Evolutionary conservation across 1,140 invertebrate genomes (phyloP).

Genomic region (Calephelis nemesis): DNA sequence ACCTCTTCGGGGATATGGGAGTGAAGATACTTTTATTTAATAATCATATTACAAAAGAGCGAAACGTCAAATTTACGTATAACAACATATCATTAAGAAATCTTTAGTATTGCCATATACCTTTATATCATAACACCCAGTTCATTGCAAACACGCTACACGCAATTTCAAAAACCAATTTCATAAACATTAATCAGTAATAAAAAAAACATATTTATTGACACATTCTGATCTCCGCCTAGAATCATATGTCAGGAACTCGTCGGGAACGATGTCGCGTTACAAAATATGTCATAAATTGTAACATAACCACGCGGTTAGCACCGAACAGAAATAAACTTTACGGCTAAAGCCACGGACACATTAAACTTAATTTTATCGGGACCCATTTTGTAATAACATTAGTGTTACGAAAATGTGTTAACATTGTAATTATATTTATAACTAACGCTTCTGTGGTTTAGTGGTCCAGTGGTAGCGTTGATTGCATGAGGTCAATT

Average conservation of each 20-base stretch:
- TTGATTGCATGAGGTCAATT: no score
- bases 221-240: neutral
- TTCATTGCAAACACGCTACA: neutral
- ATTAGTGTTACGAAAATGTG: constrained; percentile 16
- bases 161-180: neutral
- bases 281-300: constrained; percentile 39
- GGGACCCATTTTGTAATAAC: neutral
- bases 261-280: constrained; percentile 16
- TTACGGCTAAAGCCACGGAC: constrained; percentile 8
- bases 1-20: no score
- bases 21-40: no score
- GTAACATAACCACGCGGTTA: constrained; percentile 35
- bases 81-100: no score
- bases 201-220: neutral
- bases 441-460: no score
- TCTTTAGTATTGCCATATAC: no score
- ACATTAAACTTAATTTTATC: constrained; percentile 17
- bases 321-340: constrained; percentile 35
- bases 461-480: no score
- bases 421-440: neutral
- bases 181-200: neutral
- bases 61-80: no score
- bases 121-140: neutral
- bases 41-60: no score
- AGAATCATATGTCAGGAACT: constrained; percentile 1